Evolutionary conservation across 2,113 vertebrate species (phyloP).

Genomic region (Ramphastos sulfuratus): DNA sequence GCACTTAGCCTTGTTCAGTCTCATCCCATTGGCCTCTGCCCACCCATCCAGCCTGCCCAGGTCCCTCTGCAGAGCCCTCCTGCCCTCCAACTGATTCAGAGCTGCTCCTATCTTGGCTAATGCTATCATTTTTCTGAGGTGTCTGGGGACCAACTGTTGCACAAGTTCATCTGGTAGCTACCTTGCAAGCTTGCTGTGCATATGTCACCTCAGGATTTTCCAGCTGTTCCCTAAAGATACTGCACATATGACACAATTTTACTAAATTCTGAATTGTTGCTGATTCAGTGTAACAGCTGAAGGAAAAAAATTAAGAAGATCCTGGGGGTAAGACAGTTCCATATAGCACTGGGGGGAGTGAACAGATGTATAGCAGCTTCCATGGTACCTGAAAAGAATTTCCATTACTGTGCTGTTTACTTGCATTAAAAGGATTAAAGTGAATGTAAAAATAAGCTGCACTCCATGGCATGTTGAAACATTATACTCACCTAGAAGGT

Average conservation of each 20-base stretch:
- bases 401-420: background rate
- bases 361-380: background rate
- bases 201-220: background rate
- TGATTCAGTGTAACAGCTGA: background rate
- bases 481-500: background rate
- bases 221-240: background rate
- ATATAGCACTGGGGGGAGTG: background rate
- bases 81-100: too few relatives aligned
- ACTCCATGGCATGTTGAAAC: background rate
- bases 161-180: background rate
- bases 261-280: background rate
- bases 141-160: background rate
- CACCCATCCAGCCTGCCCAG: too few relatives aligned
- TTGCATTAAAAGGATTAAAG: background rate
- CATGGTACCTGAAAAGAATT: background rate
- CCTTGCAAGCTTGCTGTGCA: background rate
- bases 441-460: background rate
- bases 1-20: too few relatives aligned
- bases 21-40: too few relatives aligned
- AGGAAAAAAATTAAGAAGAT: background rate
- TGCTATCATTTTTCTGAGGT: background rate
- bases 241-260: background rate
- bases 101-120: background rate
- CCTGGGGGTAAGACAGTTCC: background rate
- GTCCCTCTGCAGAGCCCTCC: background rate